A percentile compares a stretch with the other conserved stretches of the same genome.
phyloP scores from a whole-genome alignment of 2,888 invertebrate species.

The Spodoptera picta region DNA sequence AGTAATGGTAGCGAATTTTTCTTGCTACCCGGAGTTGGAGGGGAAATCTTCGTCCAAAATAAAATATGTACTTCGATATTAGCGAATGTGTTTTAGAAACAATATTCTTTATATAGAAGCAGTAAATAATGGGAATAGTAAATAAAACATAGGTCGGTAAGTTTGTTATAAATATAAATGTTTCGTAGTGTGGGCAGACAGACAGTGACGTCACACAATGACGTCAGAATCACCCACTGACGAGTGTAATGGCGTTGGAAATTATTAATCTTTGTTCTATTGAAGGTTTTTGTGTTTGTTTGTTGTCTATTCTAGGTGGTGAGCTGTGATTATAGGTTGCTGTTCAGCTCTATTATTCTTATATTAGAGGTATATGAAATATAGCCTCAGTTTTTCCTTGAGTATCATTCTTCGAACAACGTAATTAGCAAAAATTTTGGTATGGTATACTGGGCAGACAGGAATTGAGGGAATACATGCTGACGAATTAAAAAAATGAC shows the following conservation, averaged over 20 bases:
- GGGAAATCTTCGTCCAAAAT: no score
- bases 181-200: conserved; percentile 38
- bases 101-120: neutral
- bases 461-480: no score
- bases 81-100: neutral
- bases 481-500: no score
- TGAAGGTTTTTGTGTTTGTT: conserved; percentile 19
- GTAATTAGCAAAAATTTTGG: no score
- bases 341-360: neutral
- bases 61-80: no score
- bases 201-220: conserved; percentile 42
- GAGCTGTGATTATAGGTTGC: neutral
- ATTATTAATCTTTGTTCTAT: conserved; percentile 26
- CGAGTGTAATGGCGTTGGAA: conserved; percentile 19
- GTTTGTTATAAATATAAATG: conserved; percentile 48
- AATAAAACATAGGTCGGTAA: conserved; percentile 16
- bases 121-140: conserved; percentile 11
- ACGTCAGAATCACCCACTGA: conserved; percentile 37
- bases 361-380: no score
- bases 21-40: no score
- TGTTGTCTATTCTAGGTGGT: neutral
- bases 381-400: no score
- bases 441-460: no score
- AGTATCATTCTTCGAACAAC: no score
- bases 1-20: no score